A percentile compares a stretch with the other conserved stretches of the same genome.
Evolutionary conservation across 1,140 invertebrate species (phyloP).

Genomic region (Meloidogyne floridensis): DNA sequence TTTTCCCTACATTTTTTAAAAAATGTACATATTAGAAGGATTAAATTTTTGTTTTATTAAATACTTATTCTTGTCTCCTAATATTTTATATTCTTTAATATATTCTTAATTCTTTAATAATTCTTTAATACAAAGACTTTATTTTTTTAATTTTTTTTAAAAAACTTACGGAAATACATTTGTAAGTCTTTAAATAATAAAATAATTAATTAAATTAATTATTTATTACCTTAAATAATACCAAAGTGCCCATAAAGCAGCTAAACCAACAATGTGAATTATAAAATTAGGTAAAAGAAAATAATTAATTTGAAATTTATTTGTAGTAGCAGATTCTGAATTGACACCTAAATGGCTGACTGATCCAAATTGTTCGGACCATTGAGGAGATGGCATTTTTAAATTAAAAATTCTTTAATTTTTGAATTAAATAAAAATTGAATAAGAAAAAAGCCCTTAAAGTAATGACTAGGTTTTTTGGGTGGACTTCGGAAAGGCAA

Average conservation of each 20-base stretch:
- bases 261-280: constrained; percentile 62
- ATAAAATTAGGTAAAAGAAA: constrained; percentile 64
- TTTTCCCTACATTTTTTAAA: too few relatives aligned
- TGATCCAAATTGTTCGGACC: constrained; percentile 27
- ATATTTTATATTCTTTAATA: too few relatives aligned
- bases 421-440: too few relatives aligned
- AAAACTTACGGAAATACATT: constrained; percentile 59
- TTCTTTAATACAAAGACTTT: too few relatives aligned
- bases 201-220: constrained; percentile 1
- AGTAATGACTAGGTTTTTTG: too few relatives aligned
- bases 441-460: too few relatives aligned
- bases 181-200: constrained; percentile 55
- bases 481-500: not conserved
- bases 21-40: too few relatives aligned
- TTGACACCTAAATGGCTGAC: constrained; percentile 18
- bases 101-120: not conserved
- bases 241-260: constrained; percentile 64
- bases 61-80: too few relatives aligned
- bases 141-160: not conserved
- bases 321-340: constrained; percentile 14
- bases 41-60: not conserved
- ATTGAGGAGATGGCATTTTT: constrained; percentile 7
- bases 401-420: not conserved
- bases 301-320: constrained; percentile 55
- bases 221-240: constrained; percentile 61